Conservation (phyloP, 2,888 invertebrate genomes). For the Coremacera marginata region DNA sequence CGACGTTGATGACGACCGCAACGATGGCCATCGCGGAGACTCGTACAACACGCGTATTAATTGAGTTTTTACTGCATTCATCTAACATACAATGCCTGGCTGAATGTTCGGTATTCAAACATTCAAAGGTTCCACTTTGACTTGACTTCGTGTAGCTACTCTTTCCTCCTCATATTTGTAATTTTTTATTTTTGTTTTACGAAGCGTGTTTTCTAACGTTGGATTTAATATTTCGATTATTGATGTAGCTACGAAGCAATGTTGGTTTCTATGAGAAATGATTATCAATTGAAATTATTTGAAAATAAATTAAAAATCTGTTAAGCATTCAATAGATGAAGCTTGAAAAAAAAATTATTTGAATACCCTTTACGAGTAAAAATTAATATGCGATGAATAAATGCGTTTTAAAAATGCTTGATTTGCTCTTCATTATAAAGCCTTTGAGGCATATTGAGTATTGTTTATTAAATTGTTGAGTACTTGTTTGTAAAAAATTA, state of each 20-base stretch:
- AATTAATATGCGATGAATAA: too few relatives aligned
- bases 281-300: not conserved
- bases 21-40: constrained; percentile 44
- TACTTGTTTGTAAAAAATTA: too few relatives aligned
- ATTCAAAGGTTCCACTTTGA: constrained; percentile 3
- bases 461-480: too few relatives aligned
- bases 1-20: constrained; percentile 39
- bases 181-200: constrained; percentile 11
- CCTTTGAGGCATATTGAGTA: too few relatives aligned
- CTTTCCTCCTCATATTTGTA: not conserved
- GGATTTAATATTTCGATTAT: not conserved
- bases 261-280: not conserved
- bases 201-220: constrained; percentile 8
- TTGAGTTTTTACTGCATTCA: constrained; percentile 47
- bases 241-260: not conserved
- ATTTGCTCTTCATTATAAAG: too few relatives aligned
- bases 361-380: too few relatives aligned
- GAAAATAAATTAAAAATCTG: too few relatives aligned
- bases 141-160: not conserved
- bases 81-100: not conserved
- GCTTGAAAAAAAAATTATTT: too few relatives aligned
- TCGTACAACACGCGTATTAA: constrained; percentile 59
- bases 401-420: too few relatives aligned
- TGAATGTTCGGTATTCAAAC: not conserved
- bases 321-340: too few relatives aligned